Evolutionary conservation across 2,888 invertebrate genomes (phyloP).

Genomic region (Ptychoptera contaminata): DNA sequence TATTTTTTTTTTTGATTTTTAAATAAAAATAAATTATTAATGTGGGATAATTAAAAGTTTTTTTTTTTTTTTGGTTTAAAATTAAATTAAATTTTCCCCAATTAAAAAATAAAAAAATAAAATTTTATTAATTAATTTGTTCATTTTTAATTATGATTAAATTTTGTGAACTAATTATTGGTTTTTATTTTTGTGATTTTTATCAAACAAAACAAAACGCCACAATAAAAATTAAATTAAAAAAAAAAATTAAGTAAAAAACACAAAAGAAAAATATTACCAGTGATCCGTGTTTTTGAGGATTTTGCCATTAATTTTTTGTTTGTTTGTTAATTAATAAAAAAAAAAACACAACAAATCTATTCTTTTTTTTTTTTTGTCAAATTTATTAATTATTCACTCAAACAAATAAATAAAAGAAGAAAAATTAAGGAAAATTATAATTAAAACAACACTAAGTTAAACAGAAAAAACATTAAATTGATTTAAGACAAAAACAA

Average conservation of each 20-base stretch:
- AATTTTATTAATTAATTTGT: neutral
- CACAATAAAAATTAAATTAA: conserved; percentile 4
- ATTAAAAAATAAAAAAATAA: conserved; percentile 4
- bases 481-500: neutral
- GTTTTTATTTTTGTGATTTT: neutral
- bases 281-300: no score
- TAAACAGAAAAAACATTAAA: neutral
- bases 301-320: neutral
- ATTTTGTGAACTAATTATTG: no score
- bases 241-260: conserved; percentile 3
- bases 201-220: no score
- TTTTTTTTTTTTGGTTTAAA: neutral
- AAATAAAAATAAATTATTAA: neutral
- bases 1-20: no score
- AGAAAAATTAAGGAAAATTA: neutral
- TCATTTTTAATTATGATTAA: neutral
- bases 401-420: neutral
- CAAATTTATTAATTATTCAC: conserved; percentile 7
- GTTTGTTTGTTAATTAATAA: conserved; percentile 4
- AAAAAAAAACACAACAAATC: conserved; percentile 7
- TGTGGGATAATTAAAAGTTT: no score
- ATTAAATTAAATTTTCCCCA: neutral
- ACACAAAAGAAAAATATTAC: no score
- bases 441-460: no score
- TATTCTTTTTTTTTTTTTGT: conserved; percentile 7